These are phyloP conservation scores for Nestor notabilis DNA, from an alignment of 2,113 vertebrate species.

Conservation along the genomic window DNA sequence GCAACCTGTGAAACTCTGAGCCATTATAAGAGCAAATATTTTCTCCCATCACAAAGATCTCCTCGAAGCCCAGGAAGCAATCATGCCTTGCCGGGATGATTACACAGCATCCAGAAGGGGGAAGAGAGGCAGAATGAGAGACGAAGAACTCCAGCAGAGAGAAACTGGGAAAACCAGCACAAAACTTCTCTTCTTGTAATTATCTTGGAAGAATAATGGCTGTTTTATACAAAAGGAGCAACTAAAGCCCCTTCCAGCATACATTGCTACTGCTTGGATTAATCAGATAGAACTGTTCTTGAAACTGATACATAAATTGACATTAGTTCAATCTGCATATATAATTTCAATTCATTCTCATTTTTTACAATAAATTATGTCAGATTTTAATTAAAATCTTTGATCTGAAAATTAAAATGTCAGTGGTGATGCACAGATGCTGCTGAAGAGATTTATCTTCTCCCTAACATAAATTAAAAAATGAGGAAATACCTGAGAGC, in stretches of 20 bases:
- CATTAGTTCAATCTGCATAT: neutral
- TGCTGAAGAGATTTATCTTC: conserved; percentile 5
- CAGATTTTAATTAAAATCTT: conserved; percentile 63
- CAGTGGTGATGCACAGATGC: conserved; percentile 19
- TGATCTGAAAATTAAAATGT: conserved; percentile 64
- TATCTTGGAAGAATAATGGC: neutral
- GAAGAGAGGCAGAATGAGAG: neutral
- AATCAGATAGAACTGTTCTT: neutral
- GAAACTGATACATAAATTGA: neutral
- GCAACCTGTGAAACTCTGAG: neutral
- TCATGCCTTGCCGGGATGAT: neutral
- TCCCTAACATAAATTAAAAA: neutral
- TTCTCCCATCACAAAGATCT: neutral
- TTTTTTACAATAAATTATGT: conserved; percentile 47
- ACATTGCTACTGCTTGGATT: neutral
- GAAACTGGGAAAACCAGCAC: neutral
- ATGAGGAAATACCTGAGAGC: neutral
- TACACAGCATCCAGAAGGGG: neutral
- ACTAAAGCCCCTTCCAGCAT: neutral
- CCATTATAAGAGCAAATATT: neutral
- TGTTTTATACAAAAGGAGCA: neutral
- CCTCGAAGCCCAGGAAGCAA: neutral
- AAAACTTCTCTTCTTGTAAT: neutral
- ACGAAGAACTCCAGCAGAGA: neutral
- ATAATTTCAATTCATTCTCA: conserved; percentile 4